Evolutionary conservation across 2,113 vertebrate genomes (phyloP).

Genomic region (Tragelaphus imberbis): DNA sequence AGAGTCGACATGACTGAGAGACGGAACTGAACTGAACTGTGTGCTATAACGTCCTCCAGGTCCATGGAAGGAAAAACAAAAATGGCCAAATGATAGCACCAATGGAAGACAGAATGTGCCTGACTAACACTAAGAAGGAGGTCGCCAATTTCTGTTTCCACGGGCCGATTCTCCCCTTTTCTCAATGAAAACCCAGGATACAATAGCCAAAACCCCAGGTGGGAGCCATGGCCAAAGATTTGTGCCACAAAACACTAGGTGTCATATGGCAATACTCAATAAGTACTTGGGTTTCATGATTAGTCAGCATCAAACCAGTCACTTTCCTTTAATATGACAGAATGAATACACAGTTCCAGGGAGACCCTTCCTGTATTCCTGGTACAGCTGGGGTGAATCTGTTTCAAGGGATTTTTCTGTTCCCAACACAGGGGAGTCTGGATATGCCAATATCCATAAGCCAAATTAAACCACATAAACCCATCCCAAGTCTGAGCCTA

Average conservation of each 20-base stretch:
- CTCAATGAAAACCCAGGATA: not conserved
- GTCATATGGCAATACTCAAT: not conserved
- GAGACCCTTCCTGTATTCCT: not conserved
- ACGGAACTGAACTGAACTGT: not conserved
- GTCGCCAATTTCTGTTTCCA: not conserved
- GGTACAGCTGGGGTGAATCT: not conserved
- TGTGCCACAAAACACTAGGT: not conserved
- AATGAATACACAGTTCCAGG: not conserved
- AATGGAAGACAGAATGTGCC: not conserved
- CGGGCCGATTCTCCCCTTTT: not conserved
- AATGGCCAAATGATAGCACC: not conserved
- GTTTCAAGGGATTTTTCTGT: not conserved
- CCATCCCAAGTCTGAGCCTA: not conserved
- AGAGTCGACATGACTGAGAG: accelerated
- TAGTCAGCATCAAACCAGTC: not conserved
- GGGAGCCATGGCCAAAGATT: not conserved
- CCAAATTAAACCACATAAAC: not conserved
- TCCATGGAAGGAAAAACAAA: not conserved
- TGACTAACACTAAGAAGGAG: not conserved
- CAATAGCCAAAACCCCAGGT: not conserved
- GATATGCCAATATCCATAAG: not conserved
- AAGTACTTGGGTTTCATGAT: not conserved
- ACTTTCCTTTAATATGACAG: not conserved
- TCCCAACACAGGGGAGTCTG: not conserved
- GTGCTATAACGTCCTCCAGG: not conserved